A percentile compares a stretch with the other conserved stretches of the same genome.
phyloP scores from a whole-genome alignment of 2,113 vertebrate species.

The Alligator sinensis region DNA sequence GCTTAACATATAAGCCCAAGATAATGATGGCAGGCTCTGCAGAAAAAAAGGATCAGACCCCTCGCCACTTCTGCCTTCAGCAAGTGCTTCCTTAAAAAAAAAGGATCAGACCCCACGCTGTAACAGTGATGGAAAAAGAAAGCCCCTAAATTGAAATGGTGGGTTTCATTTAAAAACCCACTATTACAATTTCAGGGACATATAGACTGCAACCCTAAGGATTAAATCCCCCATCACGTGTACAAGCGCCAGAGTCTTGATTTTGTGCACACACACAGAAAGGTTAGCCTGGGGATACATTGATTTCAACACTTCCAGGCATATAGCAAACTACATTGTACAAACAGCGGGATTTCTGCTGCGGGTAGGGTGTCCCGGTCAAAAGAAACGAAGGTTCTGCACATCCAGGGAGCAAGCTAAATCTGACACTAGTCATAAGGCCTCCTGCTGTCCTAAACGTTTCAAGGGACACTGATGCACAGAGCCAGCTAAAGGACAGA shows the following conservation, averaged over 20 bases:
- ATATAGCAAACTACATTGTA: neutral
- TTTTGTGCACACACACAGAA: too few species aligned
- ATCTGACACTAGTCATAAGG: accelerated
- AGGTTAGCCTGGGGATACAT: too few species aligned
- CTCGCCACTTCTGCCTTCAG: too few species aligned
- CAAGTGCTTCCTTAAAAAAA: too few species aligned
- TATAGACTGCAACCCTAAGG: too few species aligned
- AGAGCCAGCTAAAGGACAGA: neutral
- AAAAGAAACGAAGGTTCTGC: neutral
- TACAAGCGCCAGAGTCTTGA: too few species aligned
- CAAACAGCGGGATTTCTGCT: neutral
- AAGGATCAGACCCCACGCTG: too few species aligned
- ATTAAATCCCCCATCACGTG: neutral
- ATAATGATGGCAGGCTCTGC: neutral
- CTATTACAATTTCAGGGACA: too few species aligned
- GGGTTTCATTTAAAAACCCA: too few species aligned
- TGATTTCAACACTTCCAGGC: too few species aligned
- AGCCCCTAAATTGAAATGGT: too few species aligned
- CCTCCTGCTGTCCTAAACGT: neutral
- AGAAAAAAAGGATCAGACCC: neutral
- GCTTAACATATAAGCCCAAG: neutral
- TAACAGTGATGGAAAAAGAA: too few species aligned
- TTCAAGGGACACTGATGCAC: neutral
- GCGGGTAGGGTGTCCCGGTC: neutral
- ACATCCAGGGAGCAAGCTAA: neutral